Percentiles rank a stretch among this genome's conserved stretches.
Evolutionary conservation across 1,140 invertebrate genomes (phyloP).

Genomic region (Drosophila erecta): DNA sequence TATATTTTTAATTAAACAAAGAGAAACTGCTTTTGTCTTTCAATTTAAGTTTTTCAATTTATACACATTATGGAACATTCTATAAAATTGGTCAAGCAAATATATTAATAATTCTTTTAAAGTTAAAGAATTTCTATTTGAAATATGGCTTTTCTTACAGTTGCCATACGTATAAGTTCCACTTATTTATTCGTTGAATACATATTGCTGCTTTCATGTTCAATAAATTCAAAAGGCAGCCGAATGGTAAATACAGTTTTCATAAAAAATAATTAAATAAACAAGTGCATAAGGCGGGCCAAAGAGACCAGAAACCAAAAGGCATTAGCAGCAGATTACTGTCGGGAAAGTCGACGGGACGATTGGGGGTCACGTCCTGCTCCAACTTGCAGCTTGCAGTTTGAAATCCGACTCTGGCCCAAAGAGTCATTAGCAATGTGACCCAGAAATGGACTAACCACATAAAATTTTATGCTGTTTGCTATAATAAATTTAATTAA

Average conservation of each 20-base stretch:
- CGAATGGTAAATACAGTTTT: slow-evolving; percentile 62
- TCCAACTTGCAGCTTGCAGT: slow-evolving; percentile 41
- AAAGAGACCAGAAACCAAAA: slow-evolving; percentile 35
- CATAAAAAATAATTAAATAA: slow-evolving; percentile 66
- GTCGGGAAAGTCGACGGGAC: slow-evolving; percentile 9
- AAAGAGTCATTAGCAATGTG: slow-evolving; percentile 70
- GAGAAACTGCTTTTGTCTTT: background rate
- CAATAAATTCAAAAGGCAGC: slow-evolving; percentile 28
- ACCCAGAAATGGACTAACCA: slow-evolving; percentile 71
- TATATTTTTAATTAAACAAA: background rate
- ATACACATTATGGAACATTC: background rate
- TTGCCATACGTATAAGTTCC: background rate
- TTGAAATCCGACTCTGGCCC: slow-evolving; percentile 22
- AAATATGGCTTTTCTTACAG: background rate
- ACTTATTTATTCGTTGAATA: background rate
- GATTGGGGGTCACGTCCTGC: slow-evolving; percentile 6
- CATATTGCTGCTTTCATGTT: slow-evolving; percentile 40
- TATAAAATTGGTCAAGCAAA: no score
- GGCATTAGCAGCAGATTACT: slow-evolving; percentile 71
- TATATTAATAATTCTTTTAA: background rate
- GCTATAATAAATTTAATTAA: slow-evolving; percentile 76
- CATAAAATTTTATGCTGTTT: slow-evolving; percentile 76
- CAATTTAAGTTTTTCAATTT: background rate
- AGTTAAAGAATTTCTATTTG: background rate
- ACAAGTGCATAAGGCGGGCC: slow-evolving; percentile 25